phyloP scores from a whole-genome alignment of 2,113 vertebrate genomes.

The Uropsilus gracilis region DNA sequence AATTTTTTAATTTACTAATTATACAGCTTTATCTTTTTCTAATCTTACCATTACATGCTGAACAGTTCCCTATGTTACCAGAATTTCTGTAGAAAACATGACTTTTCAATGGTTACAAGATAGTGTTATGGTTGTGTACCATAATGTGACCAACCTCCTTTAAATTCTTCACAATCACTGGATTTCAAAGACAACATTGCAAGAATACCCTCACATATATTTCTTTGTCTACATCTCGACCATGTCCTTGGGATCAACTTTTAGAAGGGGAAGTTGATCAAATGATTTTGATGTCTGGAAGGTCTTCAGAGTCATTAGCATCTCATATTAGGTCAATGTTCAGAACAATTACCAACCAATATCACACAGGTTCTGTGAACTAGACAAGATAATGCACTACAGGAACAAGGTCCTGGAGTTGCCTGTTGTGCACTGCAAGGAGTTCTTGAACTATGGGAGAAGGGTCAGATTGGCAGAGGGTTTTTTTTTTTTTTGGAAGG shows the following conservation, averaged over 20 bases:
- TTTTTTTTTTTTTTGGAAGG: not conserved
- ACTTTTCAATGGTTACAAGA: not conserved
- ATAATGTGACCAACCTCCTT: not conserved
- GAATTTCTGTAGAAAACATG: not conserved
- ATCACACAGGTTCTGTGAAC: not conserved
- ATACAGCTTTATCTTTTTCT: not conserved
- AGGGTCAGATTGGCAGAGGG: not conserved
- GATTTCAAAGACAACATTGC: not conserved
- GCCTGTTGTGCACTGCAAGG: not conserved
- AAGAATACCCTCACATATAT: not conserved
- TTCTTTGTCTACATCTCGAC: not conserved
- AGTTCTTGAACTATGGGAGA: not conserved
- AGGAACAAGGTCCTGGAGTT: not conserved
- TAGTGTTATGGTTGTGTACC: not conserved
- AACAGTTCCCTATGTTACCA: not conserved
- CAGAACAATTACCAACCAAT: not conserved
- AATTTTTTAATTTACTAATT: conserved; percentile 1
- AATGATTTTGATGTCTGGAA: not conserved
- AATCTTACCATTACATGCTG: not conserved
- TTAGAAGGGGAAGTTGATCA: not conserved
- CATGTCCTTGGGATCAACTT: not conserved
- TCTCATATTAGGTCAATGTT: not conserved
- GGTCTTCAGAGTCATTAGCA: not conserved
- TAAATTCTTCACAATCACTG: not conserved
- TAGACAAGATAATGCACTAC: not conserved